Evolutionary conservation across 2,797 vertebrate genomes (phyloP).

Genomic region (Crypturellus tataupa): DNA sequence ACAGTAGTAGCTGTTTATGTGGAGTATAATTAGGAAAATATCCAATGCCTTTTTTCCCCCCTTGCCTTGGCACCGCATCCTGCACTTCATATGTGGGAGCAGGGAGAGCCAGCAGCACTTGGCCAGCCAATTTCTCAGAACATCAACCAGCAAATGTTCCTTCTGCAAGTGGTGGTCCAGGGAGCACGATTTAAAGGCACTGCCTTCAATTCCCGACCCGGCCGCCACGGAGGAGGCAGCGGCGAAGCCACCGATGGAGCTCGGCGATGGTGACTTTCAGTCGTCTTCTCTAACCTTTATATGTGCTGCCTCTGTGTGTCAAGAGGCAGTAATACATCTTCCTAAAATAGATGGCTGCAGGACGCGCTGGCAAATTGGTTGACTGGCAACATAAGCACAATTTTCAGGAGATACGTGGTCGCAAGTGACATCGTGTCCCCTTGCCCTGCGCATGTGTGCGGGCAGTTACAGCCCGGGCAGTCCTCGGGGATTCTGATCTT

Average conservation of each 20-base stretch:
- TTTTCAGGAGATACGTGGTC: neutral
- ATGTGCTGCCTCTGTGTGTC: constrained; percentile 66
- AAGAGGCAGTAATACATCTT: constrained; percentile 59
- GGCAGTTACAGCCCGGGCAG: neutral
- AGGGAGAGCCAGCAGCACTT: constrained; percentile 34
- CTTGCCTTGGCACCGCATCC: constrained; percentile 42
- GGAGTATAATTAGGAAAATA: constrained; percentile 37
- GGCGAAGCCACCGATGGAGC: neutral
- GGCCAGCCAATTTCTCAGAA: constrained; percentile 58
- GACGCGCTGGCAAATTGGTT: neutral
- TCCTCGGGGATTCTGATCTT: neutral
- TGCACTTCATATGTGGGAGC: neutral
- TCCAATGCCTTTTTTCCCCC: constrained; percentile 30
- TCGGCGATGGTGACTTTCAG: constrained; percentile 27
- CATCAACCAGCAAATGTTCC: constrained; percentile 62
- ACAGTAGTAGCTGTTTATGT: neutral
- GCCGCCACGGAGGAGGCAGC: neutral
- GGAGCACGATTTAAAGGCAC: neutral
- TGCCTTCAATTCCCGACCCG: constrained; percentile 4
- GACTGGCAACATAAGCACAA: neutral
- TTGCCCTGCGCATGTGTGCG: neutral
- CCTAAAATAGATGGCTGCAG: constrained; percentile 25
- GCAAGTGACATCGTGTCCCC: neutral
- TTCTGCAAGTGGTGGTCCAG: neutral
- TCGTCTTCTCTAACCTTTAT: constrained; percentile 56